A percentile compares a stretch with the other conserved stretches of the same genome.
Evolutionary conservation across 2,797 vertebrate species (phyloP).

Genomic region (Sylvilagus floridanus): DNA sequence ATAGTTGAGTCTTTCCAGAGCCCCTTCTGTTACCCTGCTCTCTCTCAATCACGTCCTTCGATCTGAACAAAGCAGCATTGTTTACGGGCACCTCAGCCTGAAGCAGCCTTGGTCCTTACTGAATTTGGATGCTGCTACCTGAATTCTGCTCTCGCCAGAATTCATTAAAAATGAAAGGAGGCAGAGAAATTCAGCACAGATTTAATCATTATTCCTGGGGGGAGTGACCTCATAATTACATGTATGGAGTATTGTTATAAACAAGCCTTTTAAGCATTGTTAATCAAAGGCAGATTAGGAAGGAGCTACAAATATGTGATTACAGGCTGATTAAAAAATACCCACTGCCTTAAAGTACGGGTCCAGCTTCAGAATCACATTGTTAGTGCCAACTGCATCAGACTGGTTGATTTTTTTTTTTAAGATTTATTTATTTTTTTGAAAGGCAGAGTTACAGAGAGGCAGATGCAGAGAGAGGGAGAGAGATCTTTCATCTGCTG

Average conservation of each 20-base stretch:
- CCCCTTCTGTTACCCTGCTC: background rate
- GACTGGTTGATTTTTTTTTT: background rate
- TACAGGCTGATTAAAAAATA: background rate
- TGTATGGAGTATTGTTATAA: conserved; percentile 6
- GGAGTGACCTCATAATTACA: background rate
- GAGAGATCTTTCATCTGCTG: too few species aligned
- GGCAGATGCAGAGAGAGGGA: background rate
- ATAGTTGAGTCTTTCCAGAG: background rate
- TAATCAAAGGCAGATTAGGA: background rate
- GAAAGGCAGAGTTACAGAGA: too few species aligned
- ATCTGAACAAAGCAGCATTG: conserved; percentile 29
- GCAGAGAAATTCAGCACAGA: background rate
- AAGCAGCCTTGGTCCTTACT: background rate
- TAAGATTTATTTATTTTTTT: too few species aligned
- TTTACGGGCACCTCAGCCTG: background rate
- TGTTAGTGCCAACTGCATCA: too few species aligned
- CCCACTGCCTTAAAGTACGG: background rate
- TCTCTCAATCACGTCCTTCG: background rate
- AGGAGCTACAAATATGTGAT: background rate
- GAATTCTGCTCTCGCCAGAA: background rate
- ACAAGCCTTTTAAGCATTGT: conserved; percentile 26
- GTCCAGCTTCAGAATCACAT: too few species aligned
- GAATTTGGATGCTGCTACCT: conserved; percentile 15
- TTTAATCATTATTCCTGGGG: background rate
- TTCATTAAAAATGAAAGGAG: conserved; percentile 53